Percentiles rank a stretch among this genome's conserved stretches.
Conservation (phyloP, 2,113 vertebrate species). For the Thinocorus orbignyianus region DNA sequence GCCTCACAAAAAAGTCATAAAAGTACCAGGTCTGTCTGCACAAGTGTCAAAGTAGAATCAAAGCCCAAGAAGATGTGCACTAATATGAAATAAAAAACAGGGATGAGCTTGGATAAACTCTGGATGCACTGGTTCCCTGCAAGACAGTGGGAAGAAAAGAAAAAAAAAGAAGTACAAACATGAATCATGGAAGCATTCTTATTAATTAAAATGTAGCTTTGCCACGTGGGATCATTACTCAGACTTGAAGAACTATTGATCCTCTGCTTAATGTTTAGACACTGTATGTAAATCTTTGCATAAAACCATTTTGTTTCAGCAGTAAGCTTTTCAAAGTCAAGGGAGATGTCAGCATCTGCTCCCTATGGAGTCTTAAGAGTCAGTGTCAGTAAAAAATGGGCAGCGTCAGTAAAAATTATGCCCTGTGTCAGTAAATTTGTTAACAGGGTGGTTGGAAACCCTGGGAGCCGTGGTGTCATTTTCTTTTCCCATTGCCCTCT, state of each 20-base stretch:
- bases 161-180: not conserved
- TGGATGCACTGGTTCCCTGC: not conserved
- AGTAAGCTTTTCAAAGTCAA: slow-evolving; percentile 58
- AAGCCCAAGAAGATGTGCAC: not conserved
- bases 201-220: slow-evolving; percentile 42
- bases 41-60: not conserved
- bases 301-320: slow-evolving; percentile 57
- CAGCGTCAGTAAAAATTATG: slow-evolving; percentile 59
- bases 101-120: not conserved
- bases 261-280: slow-evolving; percentile 45
- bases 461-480: slow-evolving; percentile 23
- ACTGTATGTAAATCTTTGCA: slow-evolving; percentile 68
- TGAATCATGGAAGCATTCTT: not conserved
- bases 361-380: slow-evolving; percentile 57
- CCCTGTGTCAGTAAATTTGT: slow-evolving; percentile 63
- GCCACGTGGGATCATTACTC: slow-evolving; percentile 45
- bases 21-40: not conserved
- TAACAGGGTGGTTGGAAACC: slow-evolving; percentile 37
- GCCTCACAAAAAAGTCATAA: not conserved
- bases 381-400: slow-evolving; percentile 49
- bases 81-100: not conserved
- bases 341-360: slow-evolving; percentile 37
- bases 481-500: slow-evolving; percentile 46
- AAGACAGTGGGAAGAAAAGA: fast-evolving
- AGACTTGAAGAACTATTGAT: slow-evolving; percentile 50